Percentiles rank a stretch among this genome's conserved stretches.
Conservation (phyloP, 2,113 vertebrate genomes). For the Variabilichromis moorii region DNA sequence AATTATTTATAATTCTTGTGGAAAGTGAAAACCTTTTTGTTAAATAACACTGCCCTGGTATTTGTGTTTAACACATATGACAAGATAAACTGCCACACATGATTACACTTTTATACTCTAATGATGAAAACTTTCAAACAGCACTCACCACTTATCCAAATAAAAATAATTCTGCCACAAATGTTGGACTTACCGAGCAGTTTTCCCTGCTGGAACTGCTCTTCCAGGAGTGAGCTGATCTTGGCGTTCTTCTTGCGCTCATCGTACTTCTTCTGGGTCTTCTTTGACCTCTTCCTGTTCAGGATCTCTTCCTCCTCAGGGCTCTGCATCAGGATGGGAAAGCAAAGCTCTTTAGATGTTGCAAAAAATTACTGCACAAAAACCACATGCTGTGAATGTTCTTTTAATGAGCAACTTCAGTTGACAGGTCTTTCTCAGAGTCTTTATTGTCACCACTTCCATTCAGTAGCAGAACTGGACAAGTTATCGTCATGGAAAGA, state of each 20-base stretch:
- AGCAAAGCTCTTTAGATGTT: neutral
- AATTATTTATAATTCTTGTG: neutral
- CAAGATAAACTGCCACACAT: neutral
- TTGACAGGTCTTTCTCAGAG: conserved; percentile 75
- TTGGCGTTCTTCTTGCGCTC: conserved; percentile 91
- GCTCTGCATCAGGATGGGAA: conserved; percentile 66
- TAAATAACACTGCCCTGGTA: neutral
- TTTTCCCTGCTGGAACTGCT: conserved; percentile 97
- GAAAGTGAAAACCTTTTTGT: neutral
- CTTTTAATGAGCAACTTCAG: neutral
- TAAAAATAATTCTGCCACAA: neutral
- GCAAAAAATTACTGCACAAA: neutral
- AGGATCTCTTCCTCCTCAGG: conserved; percentile 95
- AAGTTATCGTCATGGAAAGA: conserved; percentile 84
- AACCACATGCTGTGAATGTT: neutral
- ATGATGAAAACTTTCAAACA: neutral
- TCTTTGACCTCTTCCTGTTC: conserved; percentile 98
- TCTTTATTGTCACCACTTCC: conserved; percentile 69
- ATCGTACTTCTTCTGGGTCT: conserved; percentile 94
- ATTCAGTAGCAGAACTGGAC: conserved; percentile 95
- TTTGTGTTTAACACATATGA: neutral
- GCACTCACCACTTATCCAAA: neutral
- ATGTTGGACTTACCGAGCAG: conserved; percentile 81
- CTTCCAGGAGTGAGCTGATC: conserved; percentile 88
- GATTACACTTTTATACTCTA: neutral